Evolutionary conservation across 2,113 vertebrate genomes (phyloP), one percentile per base, ranked within the genome.

Genomic region (Thamnophis sirtalis): DNA sequence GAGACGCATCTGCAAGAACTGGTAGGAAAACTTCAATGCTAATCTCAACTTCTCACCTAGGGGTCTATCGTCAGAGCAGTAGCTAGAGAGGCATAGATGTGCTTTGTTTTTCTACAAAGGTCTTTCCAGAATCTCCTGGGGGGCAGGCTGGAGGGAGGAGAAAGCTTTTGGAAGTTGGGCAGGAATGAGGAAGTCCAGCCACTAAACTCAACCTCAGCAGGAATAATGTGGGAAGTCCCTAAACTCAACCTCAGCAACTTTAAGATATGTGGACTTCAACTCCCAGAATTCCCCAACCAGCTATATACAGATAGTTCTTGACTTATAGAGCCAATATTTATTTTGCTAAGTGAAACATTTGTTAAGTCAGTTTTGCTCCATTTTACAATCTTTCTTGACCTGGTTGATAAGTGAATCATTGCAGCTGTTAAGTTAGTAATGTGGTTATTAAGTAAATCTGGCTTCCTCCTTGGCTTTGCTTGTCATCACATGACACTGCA

Each of bases 1-100:
- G 19, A 94, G n/a, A 51, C 93, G 3, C 7, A 68, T 95, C 88
- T 95, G 94, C 93, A 91, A 58, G 90, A 96, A 96, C 5, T 95
- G 94, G 91, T 92, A 93, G 92, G 93, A 89, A 4, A 80, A 17
- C 7, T 3, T 80, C 73, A 9, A 38, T 3, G 73, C 19, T 43
- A 21, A 43, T 80, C 33, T 33, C 33, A 38, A 19, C 68, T 80
- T 80, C 33, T 19, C 15, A 38, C 68, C 8, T 38, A 38, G n/a
- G 5, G 0, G 5, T 60, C 58, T 60, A 9, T 26, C 24, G 1
- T 63, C 60, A 13, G 60, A 63, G 60, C 60, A n/a, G 60, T 58
- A 58, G 56, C 56, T 9, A 58, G 56, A 58, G 21, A 63, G 60
- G 68, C 33, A n/a, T n/a, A 73, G 17, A 6, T 17, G 13, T n/a